Conservation (phyloP, 2,888 invertebrate species). For the Listrodromus nycthemerus region DNA sequence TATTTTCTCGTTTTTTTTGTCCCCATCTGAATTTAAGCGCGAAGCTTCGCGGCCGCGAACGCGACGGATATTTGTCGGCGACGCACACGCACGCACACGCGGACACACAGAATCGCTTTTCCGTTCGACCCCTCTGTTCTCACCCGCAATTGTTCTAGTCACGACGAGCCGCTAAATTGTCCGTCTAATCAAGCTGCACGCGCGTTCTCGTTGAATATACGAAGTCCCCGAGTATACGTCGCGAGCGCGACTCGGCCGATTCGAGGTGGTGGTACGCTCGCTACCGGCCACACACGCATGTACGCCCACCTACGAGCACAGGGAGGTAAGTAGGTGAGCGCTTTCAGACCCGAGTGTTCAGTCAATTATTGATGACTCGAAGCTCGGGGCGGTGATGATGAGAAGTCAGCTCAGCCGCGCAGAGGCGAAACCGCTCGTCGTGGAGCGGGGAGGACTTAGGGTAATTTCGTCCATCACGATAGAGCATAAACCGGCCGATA, state of each 20-base stretch:
- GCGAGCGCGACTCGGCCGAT: neutral
- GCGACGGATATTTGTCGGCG: constrained; percentile 25
- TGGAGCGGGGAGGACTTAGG: neutral
- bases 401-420: constrained; percentile 12
- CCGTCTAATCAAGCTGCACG: constrained; percentile 54
- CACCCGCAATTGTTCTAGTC: constrained; percentile 50
- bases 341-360: constrained; percentile 50
- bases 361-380: constrained; percentile 64
- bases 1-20: constrained; percentile 25
- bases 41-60: neutral
- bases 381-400: constrained; percentile 10
- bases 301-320: neutral
- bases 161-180: constrained; percentile 48
- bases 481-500: constrained; percentile 9
- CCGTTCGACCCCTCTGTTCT: constrained; percentile 18
- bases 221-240: constrained; percentile 8
- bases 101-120: neutral
- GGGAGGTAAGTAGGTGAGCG: constrained; percentile 34
- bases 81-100: neutral
- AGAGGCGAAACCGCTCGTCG: neutral
- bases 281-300: neutral
- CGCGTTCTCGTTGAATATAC: constrained; percentile 49
- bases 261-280: constrained; percentile 9
- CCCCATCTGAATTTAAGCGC: constrained; percentile 31
- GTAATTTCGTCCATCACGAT: constrained; percentile 22